Conservation (phyloP, 2,797 vertebrate species). For the Rhinella marina region DNA sequence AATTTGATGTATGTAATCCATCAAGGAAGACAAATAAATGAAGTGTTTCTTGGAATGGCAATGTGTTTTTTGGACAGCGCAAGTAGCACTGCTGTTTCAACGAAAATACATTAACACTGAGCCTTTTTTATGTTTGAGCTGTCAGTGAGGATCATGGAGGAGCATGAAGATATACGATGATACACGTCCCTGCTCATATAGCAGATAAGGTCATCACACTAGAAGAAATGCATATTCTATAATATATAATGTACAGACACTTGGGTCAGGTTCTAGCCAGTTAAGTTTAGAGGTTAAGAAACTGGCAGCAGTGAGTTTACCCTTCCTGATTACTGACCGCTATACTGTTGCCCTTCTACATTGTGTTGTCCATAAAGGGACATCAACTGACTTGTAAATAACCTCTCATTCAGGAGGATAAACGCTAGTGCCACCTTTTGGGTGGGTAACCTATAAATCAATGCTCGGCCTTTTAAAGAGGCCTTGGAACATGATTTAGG, state of each 20-base stretch:
- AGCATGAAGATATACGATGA: conserved; percentile 21
- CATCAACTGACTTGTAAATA: too few species aligned
- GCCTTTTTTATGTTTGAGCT: conserved; percentile 36
- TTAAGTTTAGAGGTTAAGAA: too few species aligned
- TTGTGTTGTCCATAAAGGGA: too few species aligned
- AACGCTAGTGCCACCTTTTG: too few species aligned
- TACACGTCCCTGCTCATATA: conserved; percentile 6
- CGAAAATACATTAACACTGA: conserved; percentile 52
- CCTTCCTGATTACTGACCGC: too few species aligned
- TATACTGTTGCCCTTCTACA: too few species aligned
- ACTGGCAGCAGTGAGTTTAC: too few species aligned
- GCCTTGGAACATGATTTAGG: too few species aligned
- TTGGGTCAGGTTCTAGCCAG: background rate
- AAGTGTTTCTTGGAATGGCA: conserved; percentile 58
- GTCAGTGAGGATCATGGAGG: conserved; percentile 51
- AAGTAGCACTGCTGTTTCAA: conserved; percentile 50
- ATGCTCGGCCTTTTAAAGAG: too few species aligned
- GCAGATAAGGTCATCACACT: background rate
- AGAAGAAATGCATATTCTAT: background rate
- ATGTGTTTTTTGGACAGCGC: conserved; percentile 55
- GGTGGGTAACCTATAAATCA: too few species aligned
- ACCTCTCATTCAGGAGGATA: too few species aligned
- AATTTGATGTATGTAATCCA: conserved; percentile 57
- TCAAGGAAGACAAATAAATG: conserved; percentile 49
- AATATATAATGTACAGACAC: background rate